Evolutionary conservation across 2,888 invertebrate species (phyloP), one percentile per base, ranked within the genome.

Genomic region (Zaprionus bogoriensis): DNA sequence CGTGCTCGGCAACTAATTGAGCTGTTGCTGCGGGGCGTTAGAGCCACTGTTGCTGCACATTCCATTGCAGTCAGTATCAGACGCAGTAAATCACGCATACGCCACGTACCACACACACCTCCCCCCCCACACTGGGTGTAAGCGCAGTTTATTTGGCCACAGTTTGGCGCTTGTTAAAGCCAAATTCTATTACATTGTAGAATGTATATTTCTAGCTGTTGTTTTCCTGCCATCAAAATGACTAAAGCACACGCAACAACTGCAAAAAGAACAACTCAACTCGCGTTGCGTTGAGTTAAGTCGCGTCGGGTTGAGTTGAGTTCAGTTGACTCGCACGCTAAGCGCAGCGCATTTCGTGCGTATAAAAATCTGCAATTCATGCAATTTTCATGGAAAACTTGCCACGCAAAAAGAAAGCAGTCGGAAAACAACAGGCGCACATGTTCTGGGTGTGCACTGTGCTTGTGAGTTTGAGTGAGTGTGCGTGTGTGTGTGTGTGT

Each of bases 321-420:
- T 46, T 25, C 51, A 55, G 46, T 71, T 30, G 53, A 60, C 23
- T 58, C 57, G 52, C 61, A 64, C 50, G 74, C 58, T 53, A 58
- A 65, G 47, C 67, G 42, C 54, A 84, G 79, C 83, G 67, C 75
- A 84, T 81, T 87, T 75, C 87, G 82, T 87, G 82, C 82, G 87
- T 81, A 85, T 61, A 72, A 72, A 81, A 83, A 85, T 83, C 86
- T 87, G 86, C 87, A 83, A 83, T 78, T 83, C 87, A 83, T 87
- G 83, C 83, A 87, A 87, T 83, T 83, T 83, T 87, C 82, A 82
- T 82, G 82, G 75, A 77, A 87, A 85, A 87, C 85, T 87, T 81
- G 76, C 76, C 65, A 72, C 76, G 71, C 66, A 53, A 69, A 69
- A 69, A 65, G 45, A 42, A 66, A 58, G 25, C 46, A 62, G 17